Conservation (phyloP, 23 tunicate genomes). For the Corella eumyota region DNA sequence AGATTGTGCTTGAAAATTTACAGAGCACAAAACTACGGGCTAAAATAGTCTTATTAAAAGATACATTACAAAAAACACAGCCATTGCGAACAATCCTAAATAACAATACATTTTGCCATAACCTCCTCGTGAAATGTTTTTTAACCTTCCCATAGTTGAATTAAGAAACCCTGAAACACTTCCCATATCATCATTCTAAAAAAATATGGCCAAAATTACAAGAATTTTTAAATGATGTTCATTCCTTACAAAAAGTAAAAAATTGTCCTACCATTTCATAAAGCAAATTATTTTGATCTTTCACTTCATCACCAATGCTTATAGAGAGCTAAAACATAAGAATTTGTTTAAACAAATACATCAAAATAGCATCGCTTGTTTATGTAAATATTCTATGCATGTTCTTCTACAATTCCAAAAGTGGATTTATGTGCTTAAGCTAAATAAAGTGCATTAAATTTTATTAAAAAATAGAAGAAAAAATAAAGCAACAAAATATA, state of each 20-base stretch:
- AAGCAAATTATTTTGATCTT: constrained; percentile 40
- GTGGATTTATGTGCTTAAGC: too few relatives aligned
- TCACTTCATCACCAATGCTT: constrained; percentile 83
- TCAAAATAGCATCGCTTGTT: too few relatives aligned
- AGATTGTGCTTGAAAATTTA: too few relatives aligned
- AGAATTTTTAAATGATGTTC: not conserved
- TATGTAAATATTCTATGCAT: too few relatives aligned
- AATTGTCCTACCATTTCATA: constrained; percentile 32
- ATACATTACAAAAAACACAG: constrained; percentile 91
- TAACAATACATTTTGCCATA: constrained; percentile 80
- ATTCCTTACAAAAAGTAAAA: not conserved
- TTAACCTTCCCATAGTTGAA: constrained; percentile 53
- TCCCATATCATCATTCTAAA: constrained; percentile 74
- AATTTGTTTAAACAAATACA: not conserved
- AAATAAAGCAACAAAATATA: too few relatives aligned
- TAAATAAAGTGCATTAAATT: too few relatives aligned
- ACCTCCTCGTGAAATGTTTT: constrained; percentile 59
- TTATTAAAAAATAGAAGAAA: too few relatives aligned
- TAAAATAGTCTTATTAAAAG: constrained; percentile 55
- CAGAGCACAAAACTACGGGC: too few relatives aligned
- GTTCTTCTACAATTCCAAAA: too few relatives aligned
- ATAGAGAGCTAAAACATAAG: constrained; percentile 45
- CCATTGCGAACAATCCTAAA: constrained; percentile 44
- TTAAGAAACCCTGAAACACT: constrained; percentile 70
- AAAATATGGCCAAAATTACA: not conserved